phyloP scores from a whole-genome alignment of 2,888 invertebrate genomes.

The Agonopterix arenella region DNA sequence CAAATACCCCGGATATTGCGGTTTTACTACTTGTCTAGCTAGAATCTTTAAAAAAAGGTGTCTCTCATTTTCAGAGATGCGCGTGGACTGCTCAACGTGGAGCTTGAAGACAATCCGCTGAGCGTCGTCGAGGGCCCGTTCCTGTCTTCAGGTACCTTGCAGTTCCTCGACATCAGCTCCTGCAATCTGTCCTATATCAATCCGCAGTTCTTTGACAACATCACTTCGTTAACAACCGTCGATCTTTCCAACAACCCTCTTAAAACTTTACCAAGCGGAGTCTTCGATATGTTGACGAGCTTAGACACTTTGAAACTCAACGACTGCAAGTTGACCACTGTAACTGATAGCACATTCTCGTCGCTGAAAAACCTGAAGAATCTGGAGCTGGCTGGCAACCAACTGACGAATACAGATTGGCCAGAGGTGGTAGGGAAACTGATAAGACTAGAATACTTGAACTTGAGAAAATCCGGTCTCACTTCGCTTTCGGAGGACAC shows the following conservation, averaged over 20 bases:
- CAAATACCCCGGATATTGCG: too few relatives aligned
- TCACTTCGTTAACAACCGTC: slow-evolving; percentile 80
- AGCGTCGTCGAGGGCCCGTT: slow-evolving; percentile 79
- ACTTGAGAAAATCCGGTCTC: slow-evolving; percentile 78
- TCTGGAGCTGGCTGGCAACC: slow-evolving; percentile 79
- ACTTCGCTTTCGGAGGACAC: slow-evolving; percentile 79
- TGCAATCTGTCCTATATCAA: slow-evolving; percentile 79
- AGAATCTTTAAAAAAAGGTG: too few relatives aligned
- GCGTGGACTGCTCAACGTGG: slow-evolving; percentile 81
- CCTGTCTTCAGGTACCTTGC: slow-evolving; percentile 79
- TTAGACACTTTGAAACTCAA: slow-evolving; percentile 81
- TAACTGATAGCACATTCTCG: slow-evolving; percentile 75
- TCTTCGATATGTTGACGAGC: slow-evolving; percentile 80
- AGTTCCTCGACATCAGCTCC: slow-evolving; percentile 81
- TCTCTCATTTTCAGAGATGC: slow-evolving; percentile 73
- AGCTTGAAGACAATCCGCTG: slow-evolving; percentile 82
- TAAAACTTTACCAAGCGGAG: slow-evolving; percentile 69
- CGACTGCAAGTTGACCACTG: slow-evolving; percentile 77
- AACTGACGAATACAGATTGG: slow-evolving; percentile 77
- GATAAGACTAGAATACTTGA: slow-evolving; percentile 78
- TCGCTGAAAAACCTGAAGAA: slow-evolving; percentile 78
- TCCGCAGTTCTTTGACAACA: slow-evolving; percentile 80
- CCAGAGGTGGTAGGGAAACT: slow-evolving; percentile 77
- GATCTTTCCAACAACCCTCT: slow-evolving; percentile 83
- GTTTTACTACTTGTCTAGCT: too few relatives aligned